Percentiles rank a stretch among this genome's conserved stretches.
Evolutionary conservation across 2,113 vertebrate genomes (phyloP).

Genomic region (Piprites chloris): DNA sequence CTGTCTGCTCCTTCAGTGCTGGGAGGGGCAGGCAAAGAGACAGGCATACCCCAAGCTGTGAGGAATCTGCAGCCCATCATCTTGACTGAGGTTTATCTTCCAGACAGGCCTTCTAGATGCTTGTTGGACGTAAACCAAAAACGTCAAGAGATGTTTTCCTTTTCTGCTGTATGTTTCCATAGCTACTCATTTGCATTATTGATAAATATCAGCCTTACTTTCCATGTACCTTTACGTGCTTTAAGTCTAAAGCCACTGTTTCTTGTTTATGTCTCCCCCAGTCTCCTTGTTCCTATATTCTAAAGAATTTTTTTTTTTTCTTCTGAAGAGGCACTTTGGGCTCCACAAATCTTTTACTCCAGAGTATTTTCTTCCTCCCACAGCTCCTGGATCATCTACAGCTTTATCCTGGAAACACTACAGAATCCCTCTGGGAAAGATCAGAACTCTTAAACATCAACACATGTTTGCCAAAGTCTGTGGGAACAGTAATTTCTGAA

Average conservation of each 20-base stretch:
- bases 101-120: neutral
- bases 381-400: neutral
- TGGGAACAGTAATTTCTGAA: neutral
- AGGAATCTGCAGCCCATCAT: neutral
- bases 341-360: neutral
- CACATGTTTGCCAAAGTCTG: neutral
- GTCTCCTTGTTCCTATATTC: neutral
- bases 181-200: neutral
- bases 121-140: neutral
- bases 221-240: neutral
- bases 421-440: neutral
- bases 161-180: neutral
- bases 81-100: neutral
- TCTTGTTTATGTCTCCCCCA: neutral
- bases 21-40: neutral
- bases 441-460: neutral
- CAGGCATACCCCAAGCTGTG: neutral
- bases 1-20: neutral
- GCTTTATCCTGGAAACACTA: neutral
- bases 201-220: neutral
- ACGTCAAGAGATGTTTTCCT: neutral
- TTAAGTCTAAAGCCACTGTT: neutral
- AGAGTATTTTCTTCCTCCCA: neutral
- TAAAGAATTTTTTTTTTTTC: neutral
- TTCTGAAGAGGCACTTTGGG: neutral